A percentile compares a stretch with the other conserved stretches of the same genome.
phyloP scores from a whole-genome alignment of 1,140 invertebrate species.

The Drosophila busckii region DNA sequence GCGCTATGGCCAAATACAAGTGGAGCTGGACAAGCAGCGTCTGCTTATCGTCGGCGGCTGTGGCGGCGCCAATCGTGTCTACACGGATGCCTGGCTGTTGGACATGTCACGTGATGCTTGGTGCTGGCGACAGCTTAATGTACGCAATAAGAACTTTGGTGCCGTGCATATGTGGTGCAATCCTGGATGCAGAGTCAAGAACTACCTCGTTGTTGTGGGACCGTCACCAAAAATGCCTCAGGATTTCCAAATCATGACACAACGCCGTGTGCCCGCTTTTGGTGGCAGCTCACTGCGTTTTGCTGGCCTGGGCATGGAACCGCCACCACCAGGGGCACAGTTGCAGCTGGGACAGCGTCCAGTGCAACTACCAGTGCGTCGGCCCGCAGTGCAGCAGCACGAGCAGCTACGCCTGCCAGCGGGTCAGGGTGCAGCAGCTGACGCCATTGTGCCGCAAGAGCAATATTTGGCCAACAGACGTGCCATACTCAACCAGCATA shows the following conservation, averaged over 20 bases:
- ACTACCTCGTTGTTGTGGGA: slow-evolving; percentile 69
- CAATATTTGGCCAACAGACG: slow-evolving; percentile 70
- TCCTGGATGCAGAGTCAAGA: slow-evolving; percentile 89
- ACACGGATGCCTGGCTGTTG: slow-evolving; percentile 84
- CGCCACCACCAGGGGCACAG: slow-evolving; percentile 37
- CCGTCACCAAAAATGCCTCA: slow-evolving; percentile 69
- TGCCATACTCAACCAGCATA: slow-evolving; percentile 66
- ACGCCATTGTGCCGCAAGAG: slow-evolving; percentile 35
- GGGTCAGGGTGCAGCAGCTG: slow-evolving; percentile 27
- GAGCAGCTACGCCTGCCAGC: slow-evolving; percentile 16
- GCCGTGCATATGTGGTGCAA: slow-evolving; percentile 95
- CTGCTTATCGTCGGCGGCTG: slow-evolving; percentile 86
- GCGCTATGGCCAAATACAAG: slow-evolving; percentile 94
- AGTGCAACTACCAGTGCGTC: slow-evolving; percentile 31
- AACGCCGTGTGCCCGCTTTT: slow-evolving; percentile 58
- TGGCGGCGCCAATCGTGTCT: slow-evolving; percentile 81
- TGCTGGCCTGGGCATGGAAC: slow-evolving; percentile 34
- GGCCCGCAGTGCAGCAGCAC: slow-evolving; percentile 20
- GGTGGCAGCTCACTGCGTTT: slow-evolving; percentile 33
- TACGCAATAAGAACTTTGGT: slow-evolving; percentile 87
- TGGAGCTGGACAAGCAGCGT: slow-evolving; percentile 84
- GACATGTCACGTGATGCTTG: slow-evolving; percentile 84
- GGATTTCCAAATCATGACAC: slow-evolving; percentile 77
- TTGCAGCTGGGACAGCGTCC: slow-evolving; percentile 30
- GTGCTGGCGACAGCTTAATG: slow-evolving; percentile 89